Conservation (phyloP, 2,113 vertebrate genomes). For the Pogona vitticeps region DNA sequence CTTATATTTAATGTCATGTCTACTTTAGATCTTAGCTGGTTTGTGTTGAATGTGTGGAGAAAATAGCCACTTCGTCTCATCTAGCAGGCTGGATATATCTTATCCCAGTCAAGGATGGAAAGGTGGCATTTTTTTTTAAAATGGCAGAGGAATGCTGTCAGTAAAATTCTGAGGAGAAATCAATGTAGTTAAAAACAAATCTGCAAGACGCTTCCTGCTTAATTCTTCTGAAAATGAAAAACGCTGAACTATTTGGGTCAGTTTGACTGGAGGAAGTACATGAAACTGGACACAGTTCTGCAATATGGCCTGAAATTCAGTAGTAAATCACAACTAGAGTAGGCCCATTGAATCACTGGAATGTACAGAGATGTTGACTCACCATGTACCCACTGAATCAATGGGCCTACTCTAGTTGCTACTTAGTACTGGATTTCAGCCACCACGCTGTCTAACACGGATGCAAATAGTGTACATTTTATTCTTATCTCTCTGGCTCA, state of each 20-base stretch:
- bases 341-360: no score
- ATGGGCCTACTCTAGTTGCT: no score
- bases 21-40: not conserved
- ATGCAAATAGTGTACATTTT: not conserved
- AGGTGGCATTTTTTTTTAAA: no score
- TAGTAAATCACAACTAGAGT: no score
- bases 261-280: not conserved
- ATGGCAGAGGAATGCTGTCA: not conserved
- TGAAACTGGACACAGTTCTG: conserved; percentile 4
- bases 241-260: not conserved
- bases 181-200: not conserved
- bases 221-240: not conserved
- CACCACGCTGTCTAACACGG: not conserved
- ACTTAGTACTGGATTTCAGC: no score
- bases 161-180: not conserved
- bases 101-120: not conserved
- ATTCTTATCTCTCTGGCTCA: not conserved
- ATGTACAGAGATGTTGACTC: no score
- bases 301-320: no score
- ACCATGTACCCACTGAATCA: no score
- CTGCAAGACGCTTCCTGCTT: not conserved
- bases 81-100: not conserved
- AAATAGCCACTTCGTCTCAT: not conserved
- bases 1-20: not conserved
- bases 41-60: not conserved